Evolutionary conservation across 1,140 invertebrate species (phyloP).

Genomic region (Bathynomus jamesi): DNA sequence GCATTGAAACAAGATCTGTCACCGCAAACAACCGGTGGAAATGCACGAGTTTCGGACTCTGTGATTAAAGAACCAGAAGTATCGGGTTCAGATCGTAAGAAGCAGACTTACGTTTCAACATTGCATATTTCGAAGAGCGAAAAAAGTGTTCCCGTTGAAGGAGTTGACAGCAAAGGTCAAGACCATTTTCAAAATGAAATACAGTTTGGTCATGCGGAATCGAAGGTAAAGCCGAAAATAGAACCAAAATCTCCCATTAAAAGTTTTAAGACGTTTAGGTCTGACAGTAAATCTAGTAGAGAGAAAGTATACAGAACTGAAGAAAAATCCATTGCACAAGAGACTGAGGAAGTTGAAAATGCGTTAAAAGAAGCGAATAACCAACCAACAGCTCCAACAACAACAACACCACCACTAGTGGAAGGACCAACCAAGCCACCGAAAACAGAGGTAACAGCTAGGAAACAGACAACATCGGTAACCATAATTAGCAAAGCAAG

Average conservation of each 20-base stretch:
- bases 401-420: neutral
- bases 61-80: no score
- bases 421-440: neutral
- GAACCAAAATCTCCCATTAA: neutral
- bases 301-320: neutral
- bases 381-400: neutral
- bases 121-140: neutral
- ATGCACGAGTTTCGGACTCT: no score
- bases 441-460: neutral
- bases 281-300: neutral
- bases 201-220: no score
- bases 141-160: neutral
- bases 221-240: no score
- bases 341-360: neutral
- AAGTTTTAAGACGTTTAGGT: neutral
- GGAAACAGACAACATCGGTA: neutral
- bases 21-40: no score
- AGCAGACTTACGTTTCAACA: neutral
- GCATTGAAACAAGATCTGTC: no score
- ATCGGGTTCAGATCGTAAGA: no score
- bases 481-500: neutral
- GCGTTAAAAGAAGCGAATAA: neutral
- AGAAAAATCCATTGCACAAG: neutral
- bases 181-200: neutral
- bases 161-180: neutral